Base-by-base conservation (phyloP, 2,888 invertebrate species). In the Lithophane semibrunnea region DNA sequence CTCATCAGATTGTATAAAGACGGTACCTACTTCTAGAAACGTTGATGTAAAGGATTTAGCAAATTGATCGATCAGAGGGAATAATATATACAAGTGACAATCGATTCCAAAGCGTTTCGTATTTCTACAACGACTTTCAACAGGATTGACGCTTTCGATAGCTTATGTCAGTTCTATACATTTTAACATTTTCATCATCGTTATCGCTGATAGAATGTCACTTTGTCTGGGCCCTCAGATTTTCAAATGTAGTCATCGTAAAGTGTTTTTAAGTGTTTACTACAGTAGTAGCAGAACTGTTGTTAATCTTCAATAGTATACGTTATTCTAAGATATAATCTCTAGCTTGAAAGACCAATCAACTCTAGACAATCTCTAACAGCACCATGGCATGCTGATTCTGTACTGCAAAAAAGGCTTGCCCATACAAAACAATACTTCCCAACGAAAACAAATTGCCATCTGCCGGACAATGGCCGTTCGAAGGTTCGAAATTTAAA, bases 401-500 rank as follows among this genome's bases (percentile, higher is more conserved):
- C 24, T 24, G 2, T 18, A 29, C 21, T 16, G 24, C 42, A 72
- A 73, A 79, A 63, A 79, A 66, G 7, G 10, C 29, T 18, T 80
- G 61, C 47, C 29, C 29, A 18, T 13, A 65, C 68, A 52, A 67
- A 69, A 74, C 72, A 81, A 79, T 87, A 81, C 12, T 84, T 82
- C 56, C 24, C 49, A 75, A 73, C 75, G 79, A 77, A 73, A 75
- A 84, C 86, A 84, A 84, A 84, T 84, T 86, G 86, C 84, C 78
- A 74, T 74, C 80, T 72, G 83, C 82, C 29, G 83, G 79, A 90
- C 88, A 92, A 91, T 91, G 90, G 89, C 86, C 88, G 92, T 92
- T 92, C 89, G 37, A 37, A 54, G 54, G 91, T 92, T 92, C 90
- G 90, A 91, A 93, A 93, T 94, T 94, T 94, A 94, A 95, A 94